A percentile compares a stretch with the other conserved stretches of the same genome.
Evolutionary conservation across 64 coral and sea anemone genomes (phyloP).

Genomic region (Acropora tenuis): DNA sequence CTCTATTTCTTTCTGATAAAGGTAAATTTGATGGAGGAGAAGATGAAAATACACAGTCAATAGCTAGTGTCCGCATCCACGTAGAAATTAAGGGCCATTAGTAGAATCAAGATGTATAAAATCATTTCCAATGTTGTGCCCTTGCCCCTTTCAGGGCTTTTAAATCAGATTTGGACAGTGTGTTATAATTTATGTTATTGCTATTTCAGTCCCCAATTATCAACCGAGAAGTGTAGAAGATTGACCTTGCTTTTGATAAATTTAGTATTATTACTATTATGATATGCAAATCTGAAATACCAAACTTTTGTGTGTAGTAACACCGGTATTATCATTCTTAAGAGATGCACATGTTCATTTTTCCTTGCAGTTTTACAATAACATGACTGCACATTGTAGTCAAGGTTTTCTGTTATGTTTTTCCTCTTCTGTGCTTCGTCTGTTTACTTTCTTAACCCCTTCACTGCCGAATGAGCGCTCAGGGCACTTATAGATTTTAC

Average conservation of each 20-base stretch:
- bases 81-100: constrained; percentile 28
- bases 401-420: too few relatives aligned
- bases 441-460: background rate
- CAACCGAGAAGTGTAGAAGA: constrained; percentile 35
- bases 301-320: too few relatives aligned
- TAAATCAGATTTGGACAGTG: constrained; percentile 52
- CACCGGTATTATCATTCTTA: too few relatives aligned
- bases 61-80: constrained; percentile 30
- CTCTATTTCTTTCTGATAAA: constrained; percentile 54
- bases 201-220: constrained; percentile 48
- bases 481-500: too few relatives aligned
- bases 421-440: background rate
- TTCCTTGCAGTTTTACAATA: too few relatives aligned
- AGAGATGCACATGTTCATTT: too few relatives aligned
- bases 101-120: constrained; percentile 65
- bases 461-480: too few relatives aligned
- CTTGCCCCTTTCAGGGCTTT: constrained; percentile 28
- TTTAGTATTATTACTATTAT: constrained; percentile 7
- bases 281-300: background rate
- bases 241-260: constrained; percentile 4
- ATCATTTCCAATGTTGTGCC: constrained; percentile 69
- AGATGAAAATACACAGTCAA: constrained; percentile 45
- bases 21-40: constrained; percentile 33
- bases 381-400: too few relatives aligned
- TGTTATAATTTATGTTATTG: constrained; percentile 22